Evolutionary conservation across 2,113 vertebrate species (phyloP).

Genomic region (Megaceryle torquata): DNA sequence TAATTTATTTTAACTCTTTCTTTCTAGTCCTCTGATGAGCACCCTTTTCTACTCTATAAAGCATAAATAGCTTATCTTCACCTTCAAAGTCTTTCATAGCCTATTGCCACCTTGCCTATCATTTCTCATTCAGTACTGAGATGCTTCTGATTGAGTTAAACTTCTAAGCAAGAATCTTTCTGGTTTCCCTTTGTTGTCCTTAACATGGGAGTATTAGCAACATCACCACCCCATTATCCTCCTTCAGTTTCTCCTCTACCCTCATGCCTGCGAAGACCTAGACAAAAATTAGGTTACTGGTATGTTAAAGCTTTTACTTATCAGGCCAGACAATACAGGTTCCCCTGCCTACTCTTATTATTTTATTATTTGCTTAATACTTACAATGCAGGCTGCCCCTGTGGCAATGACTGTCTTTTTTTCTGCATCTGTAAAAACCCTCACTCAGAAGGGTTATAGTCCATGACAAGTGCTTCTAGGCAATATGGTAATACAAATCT

Average conservation of each 20-base stretch:
- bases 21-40: not conserved
- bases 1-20: not conserved
- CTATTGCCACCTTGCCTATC: not conserved
- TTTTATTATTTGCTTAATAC: not conserved
- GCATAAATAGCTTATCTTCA: conserved; percentile 36
- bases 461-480: not conserved
- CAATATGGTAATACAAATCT: not conserved
- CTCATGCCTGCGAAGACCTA: not conserved
- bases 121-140: not conserved
- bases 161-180: not conserved
- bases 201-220: not conserved
- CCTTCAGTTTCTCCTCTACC: not conserved
- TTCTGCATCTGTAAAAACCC: rapidly evolving
- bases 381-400: not conserved
- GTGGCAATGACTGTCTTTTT: not conserved
- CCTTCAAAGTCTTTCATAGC: conserved; percentile 10
- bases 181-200: not conserved
- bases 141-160: not conserved
- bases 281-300: not conserved
- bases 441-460: not conserved
- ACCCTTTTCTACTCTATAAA: conserved; percentile 24
- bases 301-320: not conserved
- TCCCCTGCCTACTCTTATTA: not conserved
- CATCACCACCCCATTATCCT: not conserved
- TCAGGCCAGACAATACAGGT: not conserved